Percentiles rank a stretch among this genome's conserved stretches.
phyloP scores from a whole-genome alignment of 2,797 vertebrate species.

The Hyperoplus immaculatus region DNA sequence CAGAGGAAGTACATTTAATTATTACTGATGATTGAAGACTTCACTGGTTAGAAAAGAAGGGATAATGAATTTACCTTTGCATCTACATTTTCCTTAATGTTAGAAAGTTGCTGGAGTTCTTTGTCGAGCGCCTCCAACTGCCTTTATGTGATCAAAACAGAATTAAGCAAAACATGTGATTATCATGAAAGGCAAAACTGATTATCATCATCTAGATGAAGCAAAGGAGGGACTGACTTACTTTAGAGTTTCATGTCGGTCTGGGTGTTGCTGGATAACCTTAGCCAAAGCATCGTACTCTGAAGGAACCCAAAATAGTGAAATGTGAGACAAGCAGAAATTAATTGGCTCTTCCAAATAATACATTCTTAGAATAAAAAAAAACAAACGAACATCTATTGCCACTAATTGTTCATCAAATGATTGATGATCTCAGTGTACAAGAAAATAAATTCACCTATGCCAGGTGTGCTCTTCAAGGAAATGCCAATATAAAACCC shows the following conservation, averaged over 20 bases:
- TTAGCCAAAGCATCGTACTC: slow-evolving; percentile 98
- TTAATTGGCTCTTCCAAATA: neutral
- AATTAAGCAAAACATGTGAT: neutral
- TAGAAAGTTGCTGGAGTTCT: slow-evolving; percentile 95
- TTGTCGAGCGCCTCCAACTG: slow-evolving; percentile 96
- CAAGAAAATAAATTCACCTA: neutral
- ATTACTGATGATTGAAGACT: neutral
- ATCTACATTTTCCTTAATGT: slow-evolving; percentile 97
- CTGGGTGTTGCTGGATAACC: slow-evolving; percentile 97
- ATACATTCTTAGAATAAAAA: too few relatives aligned
- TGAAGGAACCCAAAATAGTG: slow-evolving; percentile 57
- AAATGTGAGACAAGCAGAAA: neutral
- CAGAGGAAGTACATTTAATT: neutral
- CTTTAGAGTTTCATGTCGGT: slow-evolving; percentile 97
- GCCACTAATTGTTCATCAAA: neutral
- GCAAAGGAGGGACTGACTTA: slow-evolving; percentile 78
- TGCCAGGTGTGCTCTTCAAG: too few relatives aligned
- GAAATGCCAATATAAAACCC: too few relatives aligned
- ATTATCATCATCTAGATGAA: neutral
- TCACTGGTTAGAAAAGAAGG: neutral
- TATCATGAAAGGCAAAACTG: neutral
- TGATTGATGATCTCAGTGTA: neutral
- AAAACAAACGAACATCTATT: neutral
- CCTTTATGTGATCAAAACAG: slow-evolving; percentile 77
- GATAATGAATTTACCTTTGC: slow-evolving; percentile 89